A percentile compares a stretch with the other conserved stretches of the same genome.
Conservation (phyloP, 2,797 vertebrate genomes). For the Brachymystax lenok region DNA sequence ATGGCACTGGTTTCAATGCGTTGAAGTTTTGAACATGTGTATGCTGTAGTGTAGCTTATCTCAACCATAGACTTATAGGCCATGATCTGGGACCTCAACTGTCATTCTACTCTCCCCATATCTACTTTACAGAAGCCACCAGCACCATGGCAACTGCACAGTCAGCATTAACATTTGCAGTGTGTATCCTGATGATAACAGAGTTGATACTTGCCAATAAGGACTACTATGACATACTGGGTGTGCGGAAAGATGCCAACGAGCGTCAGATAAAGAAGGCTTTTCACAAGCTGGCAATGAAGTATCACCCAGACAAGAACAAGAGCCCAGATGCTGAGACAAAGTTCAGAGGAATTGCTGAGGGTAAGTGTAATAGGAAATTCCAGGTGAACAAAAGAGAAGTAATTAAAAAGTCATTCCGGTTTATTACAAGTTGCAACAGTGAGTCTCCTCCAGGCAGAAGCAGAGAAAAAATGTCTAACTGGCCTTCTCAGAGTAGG, state of each 20-base stretch:
- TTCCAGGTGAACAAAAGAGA: too few relatives aligned
- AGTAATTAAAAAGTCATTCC: too few relatives aligned
- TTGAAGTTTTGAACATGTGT: too few relatives aligned
- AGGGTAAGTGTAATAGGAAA: conserved; percentile 75
- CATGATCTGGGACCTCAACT: background rate
- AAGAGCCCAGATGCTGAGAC: conserved; percentile 92
- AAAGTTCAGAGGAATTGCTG: conserved; percentile 93
- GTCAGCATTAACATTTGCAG: conserved; percentile 83
- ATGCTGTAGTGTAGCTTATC: too few relatives aligned
- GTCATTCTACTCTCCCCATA: background rate
- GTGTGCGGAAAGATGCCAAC: conserved; percentile 88
- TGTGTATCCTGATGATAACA: conserved; percentile 91
- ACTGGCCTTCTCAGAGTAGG: background rate
- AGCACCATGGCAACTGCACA: conserved; percentile 86
- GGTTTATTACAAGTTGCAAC: too few relatives aligned
- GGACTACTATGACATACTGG: conserved; percentile 93
- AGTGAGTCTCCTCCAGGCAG: too few relatives aligned
- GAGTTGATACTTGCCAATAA: conserved; percentile 92
- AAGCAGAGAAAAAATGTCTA: too few relatives aligned
- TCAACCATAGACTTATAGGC: too few relatives aligned
- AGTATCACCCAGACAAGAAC: conserved; percentile 96
- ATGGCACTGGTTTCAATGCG: too few relatives aligned
- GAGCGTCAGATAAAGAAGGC: conserved; percentile 97
- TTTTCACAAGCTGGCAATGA: conserved; percentile 95
- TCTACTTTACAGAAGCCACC: background rate